Base-by-base conservation (phyloP, 2,888 invertebrate species). In the Sinelater perroti region DNA sequence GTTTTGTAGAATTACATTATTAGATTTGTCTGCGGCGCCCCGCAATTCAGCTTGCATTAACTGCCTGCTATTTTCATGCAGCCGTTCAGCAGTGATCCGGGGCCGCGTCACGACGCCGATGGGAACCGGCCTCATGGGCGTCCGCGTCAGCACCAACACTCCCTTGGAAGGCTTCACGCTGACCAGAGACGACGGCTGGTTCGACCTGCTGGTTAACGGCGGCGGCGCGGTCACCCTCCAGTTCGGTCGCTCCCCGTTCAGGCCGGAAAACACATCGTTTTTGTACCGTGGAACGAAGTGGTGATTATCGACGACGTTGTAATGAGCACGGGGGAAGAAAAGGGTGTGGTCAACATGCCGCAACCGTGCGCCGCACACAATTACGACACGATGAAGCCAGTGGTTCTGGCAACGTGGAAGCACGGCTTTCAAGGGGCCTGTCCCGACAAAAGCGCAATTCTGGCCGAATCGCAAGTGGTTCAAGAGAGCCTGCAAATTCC, bases 151-250 rank as follows among this genome's bases (percentile, higher is more conserved):
- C 62, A 96, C 97, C 33, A 91, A 91, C 53, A 93, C 93, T 2
- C 91, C 95, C n/a, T 83, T 94, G 40, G 97, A 96, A 82, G 98
- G 98, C 8, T 97, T 96, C 80, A 98, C 98, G 0, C 79, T 95
- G 56, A 95, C 95, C 2, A 83, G 94, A 57, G 93, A 93, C 66
- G 94, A 94, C 70, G 95, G 95, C 44, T 94, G 93, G 93, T 99
- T 99, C 81, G 99, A 99, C 80, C 85, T 99, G 45, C 85, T 99
- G 73, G 97, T 99, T 10, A 99, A 99, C 78, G 99, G 99, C n/a
- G 99, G 98, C 1, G 97, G 97, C 0, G 95, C 96, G 1, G 94
- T 99, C 1, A 95, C 93, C 0, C 80, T 99, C 45, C 93, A 95
- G 75, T 97, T 99, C 74, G 95, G 97, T 55, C 84, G 95, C 57